phyloP scores from a whole-genome alignment of 2,888 invertebrate species.

The Parasteatoda lunata region DNA sequence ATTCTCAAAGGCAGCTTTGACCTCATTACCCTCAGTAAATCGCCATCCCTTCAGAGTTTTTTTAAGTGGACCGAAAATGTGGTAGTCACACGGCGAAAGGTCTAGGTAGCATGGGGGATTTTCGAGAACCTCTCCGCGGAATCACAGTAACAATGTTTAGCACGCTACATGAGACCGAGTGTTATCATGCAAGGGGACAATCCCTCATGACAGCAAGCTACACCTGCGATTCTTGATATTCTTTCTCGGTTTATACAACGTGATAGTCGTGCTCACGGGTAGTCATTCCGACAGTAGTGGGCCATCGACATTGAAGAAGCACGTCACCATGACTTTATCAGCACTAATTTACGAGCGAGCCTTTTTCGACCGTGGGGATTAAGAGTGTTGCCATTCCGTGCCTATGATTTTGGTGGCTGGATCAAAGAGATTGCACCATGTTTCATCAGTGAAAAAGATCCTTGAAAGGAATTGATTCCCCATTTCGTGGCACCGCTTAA shows the following conservation, averaged over 20 bases:
- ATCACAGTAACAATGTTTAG: neutral
- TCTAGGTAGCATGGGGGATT: neutral
- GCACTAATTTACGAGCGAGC: neutral
- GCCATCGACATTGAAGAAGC: neutral
- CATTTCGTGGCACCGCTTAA: neutral
- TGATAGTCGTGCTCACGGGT: neutral
- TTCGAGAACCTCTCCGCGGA: neutral
- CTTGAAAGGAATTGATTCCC: neutral
- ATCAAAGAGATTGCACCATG: neutral
- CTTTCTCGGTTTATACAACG: neutral
- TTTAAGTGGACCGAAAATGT: conserved; percentile 8
- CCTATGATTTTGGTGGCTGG: conserved; percentile 1
- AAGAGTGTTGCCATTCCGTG: conserved; percentile 3
- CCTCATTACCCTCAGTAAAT: conserved; percentile 8
- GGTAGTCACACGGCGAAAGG: neutral
- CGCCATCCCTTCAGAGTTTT: conserved; percentile 13
- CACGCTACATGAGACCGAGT: too few relatives aligned
- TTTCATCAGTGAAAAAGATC: neutral
- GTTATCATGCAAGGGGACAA: neutral
- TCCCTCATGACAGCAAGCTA: neutral
- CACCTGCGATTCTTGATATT: neutral
- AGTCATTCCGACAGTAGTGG: neutral
- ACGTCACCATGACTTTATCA: conserved; percentile 13
- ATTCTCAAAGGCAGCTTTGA: neutral
- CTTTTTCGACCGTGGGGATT: neutral